phyloP scores from a whole-genome alignment of 2,113 vertebrate species.

The Nesoenas mayeri region DNA sequence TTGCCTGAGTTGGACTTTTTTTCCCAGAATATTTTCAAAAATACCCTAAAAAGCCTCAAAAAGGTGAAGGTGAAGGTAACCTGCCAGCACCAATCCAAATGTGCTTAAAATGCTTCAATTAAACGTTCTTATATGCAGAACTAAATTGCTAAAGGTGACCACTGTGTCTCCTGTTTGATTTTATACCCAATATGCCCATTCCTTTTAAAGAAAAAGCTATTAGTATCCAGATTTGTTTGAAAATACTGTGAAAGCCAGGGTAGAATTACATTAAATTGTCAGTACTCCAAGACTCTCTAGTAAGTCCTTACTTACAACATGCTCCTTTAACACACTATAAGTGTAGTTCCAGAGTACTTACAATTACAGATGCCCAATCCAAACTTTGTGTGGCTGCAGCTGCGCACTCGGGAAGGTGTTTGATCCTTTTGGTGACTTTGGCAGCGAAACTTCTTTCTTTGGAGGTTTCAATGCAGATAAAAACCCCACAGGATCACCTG shows the following conservation, averaged over 20 bases:
- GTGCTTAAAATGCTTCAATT: too few species aligned
- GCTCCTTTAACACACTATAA: rapidly evolving
- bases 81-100: not conserved
- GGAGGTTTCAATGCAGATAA: not conserved
- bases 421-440: rapidly evolving
- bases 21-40: not conserved
- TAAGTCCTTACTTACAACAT: rapidly evolving
- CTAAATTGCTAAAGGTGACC: not conserved
- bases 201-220: not conserved
- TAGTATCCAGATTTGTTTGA: not conserved
- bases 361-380: rapidly evolving
- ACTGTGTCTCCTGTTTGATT: not conserved
- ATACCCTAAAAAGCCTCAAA: not conserved
- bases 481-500: not conserved
- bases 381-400: not conserved
- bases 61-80: not conserved
- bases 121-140: not conserved
- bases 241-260: not conserved
- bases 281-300: not conserved
- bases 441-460: not conserved
- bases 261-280: rapidly evolving
- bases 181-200: rapidly evolving
- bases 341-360: not conserved
- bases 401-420: rapidly evolving
- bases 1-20: not conserved